These are phyloP conservation scores for Heliconius nattereri DNA, from an alignment of 1,140 invertebrate genomes.

Conservation along the genomic window DNA sequence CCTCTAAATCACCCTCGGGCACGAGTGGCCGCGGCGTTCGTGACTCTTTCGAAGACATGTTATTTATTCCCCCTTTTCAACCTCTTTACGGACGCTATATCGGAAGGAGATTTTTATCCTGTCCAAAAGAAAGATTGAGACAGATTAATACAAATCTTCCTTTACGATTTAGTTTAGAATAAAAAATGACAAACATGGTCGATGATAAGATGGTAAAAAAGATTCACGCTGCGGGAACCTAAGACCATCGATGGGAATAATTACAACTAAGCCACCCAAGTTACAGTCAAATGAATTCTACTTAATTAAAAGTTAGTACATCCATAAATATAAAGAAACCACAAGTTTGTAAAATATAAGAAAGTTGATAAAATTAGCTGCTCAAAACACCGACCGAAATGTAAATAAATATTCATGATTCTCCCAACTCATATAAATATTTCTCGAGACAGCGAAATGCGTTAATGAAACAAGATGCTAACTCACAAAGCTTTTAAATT, in stretches of 20 bases:
- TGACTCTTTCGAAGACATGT: constrained; percentile 52
- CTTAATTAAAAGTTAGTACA: neutral
- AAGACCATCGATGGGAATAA: neutral
- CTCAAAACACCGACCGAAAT: constrained; percentile 49
- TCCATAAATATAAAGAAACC: neutral
- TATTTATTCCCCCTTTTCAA: constrained; percentile 60
- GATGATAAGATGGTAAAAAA: no score
- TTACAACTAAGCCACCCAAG: neutral
- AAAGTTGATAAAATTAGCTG: constrained; percentile 52
- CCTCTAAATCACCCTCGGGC: constrained; percentile 36
- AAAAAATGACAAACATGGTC: constrained; percentile 35
- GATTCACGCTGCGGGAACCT: no score
- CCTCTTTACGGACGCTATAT: constrained; percentile 67
- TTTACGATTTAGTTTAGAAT: constrained; percentile 29
- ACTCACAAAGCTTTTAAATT: constrained; percentile 67
- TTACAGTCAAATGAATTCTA: neutral
- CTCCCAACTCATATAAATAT: constrained; percentile 65
- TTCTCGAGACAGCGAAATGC: constrained; percentile 55
- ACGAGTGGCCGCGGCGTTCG: constrained; percentile 41
- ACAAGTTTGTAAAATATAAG: neutral
- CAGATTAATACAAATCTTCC: constrained; percentile 45
- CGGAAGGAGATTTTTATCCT: constrained; percentile 64
- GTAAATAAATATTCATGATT: constrained; percentile 72
- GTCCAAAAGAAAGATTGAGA: constrained; percentile 60
- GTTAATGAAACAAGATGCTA: constrained; percentile 78